These are phyloP conservation scores for Tipula unca DNA, from an alignment of 2,888 invertebrate genomes.

Conservation along the genomic window DNA sequence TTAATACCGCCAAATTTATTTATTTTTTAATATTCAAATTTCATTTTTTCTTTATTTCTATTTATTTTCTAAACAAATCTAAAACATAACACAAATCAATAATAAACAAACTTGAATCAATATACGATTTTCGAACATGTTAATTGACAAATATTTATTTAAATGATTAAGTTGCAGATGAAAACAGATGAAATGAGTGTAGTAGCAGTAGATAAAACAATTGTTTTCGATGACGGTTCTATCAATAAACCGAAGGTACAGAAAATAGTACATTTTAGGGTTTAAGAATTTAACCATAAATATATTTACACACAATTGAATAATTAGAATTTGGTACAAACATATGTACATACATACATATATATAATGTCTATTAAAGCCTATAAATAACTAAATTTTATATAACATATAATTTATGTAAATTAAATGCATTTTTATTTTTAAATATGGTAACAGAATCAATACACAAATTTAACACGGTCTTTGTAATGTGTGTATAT, in stretches of 20 bases:
- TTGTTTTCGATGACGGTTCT: no score
- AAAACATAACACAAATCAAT: conserved; percentile 14
- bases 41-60: neutral
- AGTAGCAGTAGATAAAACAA: neutral
- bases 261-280: no score
- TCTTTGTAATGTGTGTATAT: neutral
- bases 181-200: neutral
- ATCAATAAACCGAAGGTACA: no score
- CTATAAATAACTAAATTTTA: neutral
- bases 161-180: neutral
- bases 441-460: neutral
- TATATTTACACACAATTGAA: neutral
- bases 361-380: no score
- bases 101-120: neutral
- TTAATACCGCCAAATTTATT: no score
- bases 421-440: neutral
- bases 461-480: neutral
- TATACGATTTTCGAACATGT: neutral
- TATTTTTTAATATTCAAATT: neutral
- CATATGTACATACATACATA: neutral
- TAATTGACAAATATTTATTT: conserved; percentile 14
- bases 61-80: conserved; percentile 2
- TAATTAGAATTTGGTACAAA: neutral
- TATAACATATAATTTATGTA: neutral
- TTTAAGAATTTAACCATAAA: neutral